Evolutionary conservation across 2,888 invertebrate genomes (phyloP), one percentile per base, ranked within the genome.

Genomic region (Emmelina monodactyla): DNA sequence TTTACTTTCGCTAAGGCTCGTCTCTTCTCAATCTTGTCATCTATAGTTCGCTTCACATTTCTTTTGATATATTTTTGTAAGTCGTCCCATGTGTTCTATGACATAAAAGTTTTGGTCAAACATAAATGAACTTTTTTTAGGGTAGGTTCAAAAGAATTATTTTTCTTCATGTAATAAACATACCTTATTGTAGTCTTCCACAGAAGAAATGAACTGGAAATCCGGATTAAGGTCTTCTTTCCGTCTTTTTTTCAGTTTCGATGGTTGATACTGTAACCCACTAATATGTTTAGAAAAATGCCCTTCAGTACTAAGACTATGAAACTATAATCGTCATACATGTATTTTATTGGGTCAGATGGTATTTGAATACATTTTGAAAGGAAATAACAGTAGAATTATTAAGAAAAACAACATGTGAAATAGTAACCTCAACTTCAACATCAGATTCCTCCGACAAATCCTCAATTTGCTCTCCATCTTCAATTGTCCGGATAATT

Each of bases 401-500:
- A n/a, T n/a, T 9, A 22, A 10, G 15, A 14, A 33, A 33, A n/a
- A 31, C 2, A 6, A 1, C 2, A 2, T 22, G 14, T 16, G 1
- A 16, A 22, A 22, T 12, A 16, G 14, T 32, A 11, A 92, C 92
- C 66, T 91, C 91, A 14, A 88, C 71, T 83, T 92, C 92, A 38
- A 83, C 85, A 53, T 92, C 91, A 0, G 92, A 92, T 61, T 88
- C 87, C 53, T 90, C 89, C 0, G 91, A 91, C 43, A 85, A 88
- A 73, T 92, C 82, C 49, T 89, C 86, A 0, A 94, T 87, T 58
- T 91, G 89, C 35, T 91, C 88, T 44, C 89, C 89, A 41, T 94
- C 94, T 25, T 86, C 83, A 39, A 95, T 94, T 0, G 94, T 94
- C 69, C 86, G 85, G 37, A 94, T 88, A 44, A 93, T 76, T 45